These are phyloP conservation scores for Erinaceus europaeus DNA, from an alignment of 2,113 vertebrate genomes.

Conservation along the genomic window DNA sequence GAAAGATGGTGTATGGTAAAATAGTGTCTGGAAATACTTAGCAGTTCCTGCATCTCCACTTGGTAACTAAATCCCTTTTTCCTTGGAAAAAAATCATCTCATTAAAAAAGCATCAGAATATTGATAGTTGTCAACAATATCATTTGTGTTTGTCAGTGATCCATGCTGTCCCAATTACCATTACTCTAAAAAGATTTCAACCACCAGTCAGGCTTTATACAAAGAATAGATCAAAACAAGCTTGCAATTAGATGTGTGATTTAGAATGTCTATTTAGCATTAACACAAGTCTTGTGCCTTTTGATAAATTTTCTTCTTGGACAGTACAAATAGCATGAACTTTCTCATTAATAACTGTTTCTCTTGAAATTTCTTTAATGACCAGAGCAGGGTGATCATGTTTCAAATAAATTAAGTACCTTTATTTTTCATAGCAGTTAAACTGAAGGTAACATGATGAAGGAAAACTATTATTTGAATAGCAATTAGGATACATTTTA, in stretches of 20 bases:
- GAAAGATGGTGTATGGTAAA: not conserved
- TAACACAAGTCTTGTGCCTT: constrained; percentile 7
- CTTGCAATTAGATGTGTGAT: constrained; percentile 23
- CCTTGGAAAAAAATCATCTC: not conserved
- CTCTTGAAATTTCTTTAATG: constrained; percentile 31
- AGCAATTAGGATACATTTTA: constrained; percentile 68
- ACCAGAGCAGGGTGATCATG: constrained; percentile 18
- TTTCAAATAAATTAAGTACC: constrained; percentile 54
- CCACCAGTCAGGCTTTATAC: not conserved
- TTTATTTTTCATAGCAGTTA: constrained; percentile 57
- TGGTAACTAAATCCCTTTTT: not conserved
- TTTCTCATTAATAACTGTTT: constrained; percentile 33
- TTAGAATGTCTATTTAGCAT: not conserved
- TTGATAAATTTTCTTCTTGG: constrained; percentile 38
- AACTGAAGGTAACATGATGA: constrained; percentile 25
- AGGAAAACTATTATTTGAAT: constrained; percentile 61
- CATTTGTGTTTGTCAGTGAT: constrained; percentile 22
- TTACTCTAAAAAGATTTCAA: constrained; percentile 34
- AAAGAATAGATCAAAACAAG: constrained; percentile 53
- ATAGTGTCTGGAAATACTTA: not conserved
- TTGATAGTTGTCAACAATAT: constrained; percentile 20
- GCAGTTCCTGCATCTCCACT: not conserved
- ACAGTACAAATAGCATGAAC: not conserved
- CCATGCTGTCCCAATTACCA: not conserved
- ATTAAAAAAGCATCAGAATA: constrained; percentile 2